These are phyloP conservation scores for Nothoprocta perdicaria DNA, from an alignment of 2,113 vertebrate genomes.

Conservation along the genomic window DNA sequence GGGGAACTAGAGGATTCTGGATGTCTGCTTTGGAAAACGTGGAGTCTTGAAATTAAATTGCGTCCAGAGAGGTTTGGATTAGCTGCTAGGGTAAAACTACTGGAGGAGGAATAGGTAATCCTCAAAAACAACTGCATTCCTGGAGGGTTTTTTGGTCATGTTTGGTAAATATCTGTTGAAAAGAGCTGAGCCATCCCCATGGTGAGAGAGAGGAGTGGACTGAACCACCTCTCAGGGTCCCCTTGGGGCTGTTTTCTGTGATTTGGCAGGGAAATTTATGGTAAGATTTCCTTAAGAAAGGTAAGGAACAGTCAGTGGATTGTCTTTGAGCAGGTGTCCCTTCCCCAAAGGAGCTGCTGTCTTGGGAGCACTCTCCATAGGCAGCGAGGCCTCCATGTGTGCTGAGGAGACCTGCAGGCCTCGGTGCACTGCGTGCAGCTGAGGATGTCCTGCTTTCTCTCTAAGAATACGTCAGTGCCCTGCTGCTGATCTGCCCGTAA, in stretches of 20 bases:
- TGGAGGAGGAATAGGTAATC: neutral
- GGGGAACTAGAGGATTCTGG: neutral
- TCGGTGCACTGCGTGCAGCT: neutral
- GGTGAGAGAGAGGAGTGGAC: neutral
- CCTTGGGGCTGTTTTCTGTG: neutral
- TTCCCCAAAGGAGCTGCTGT: neutral
- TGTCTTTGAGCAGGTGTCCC: neutral
- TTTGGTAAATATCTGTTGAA: neutral
- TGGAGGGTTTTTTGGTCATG: neutral
- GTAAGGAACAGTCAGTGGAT: neutral
- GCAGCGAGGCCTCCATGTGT: neutral
- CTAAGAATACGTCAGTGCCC: neutral
- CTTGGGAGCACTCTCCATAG: neutral
- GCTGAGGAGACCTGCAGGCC: accelerated
- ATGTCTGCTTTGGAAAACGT: neutral
- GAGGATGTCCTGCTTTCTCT: neutral
- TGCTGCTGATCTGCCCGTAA: neutral
- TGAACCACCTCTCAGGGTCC: neutral
- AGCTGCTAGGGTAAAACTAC: neutral
- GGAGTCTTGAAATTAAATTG: neutral
- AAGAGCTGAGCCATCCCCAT: neutral
- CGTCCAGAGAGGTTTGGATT: neutral
- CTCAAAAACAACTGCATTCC: neutral
- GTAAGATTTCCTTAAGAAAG: neutral
- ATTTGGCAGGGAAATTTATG: neutral